Evolutionary conservation across 92 coral and sea anemone species (phyloP).

Genomic region (Umimayanthus kanabou): DNA sequence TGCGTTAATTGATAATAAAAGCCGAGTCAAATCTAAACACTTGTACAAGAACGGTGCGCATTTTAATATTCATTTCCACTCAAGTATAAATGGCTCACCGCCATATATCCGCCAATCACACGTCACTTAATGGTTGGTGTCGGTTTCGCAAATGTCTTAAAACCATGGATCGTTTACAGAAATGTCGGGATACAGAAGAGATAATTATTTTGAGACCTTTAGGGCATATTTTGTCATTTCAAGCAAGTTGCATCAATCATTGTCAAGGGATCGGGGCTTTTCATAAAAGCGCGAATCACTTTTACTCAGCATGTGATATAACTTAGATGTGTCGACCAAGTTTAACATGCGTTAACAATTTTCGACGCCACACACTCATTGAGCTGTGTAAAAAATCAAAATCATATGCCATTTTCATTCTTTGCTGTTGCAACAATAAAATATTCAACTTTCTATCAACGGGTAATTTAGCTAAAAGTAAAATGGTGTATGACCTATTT

Average conservation of each 20-base stretch:
- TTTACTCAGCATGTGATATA: slow-evolving; percentile 38
- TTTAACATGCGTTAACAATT: slow-evolving; percentile 36
- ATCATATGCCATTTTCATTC: slow-evolving; percentile 55
- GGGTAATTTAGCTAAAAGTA: slow-evolving; percentile 47
- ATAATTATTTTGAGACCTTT: slow-evolving; percentile 28
- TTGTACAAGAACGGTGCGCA: slow-evolving; percentile 21
- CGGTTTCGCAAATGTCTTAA: slow-evolving; percentile 27
- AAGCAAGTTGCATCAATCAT: slow-evolving; percentile 42
- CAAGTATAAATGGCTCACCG: slow-evolving; percentile 39
- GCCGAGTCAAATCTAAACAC: slow-evolving; percentile 6
- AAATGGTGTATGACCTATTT: not conserved
- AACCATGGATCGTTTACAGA: slow-evolving; percentile 45
- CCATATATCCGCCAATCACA: slow-evolving; percentile 62
- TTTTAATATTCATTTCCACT: slow-evolving; percentile 42
- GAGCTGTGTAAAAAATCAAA: slow-evolving; percentile 22
- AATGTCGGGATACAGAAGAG: slow-evolving; percentile 36
- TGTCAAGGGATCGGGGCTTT: slow-evolving; percentile 28
- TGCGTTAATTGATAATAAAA: slow-evolving; percentile 15
- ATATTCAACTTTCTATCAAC: slow-evolving; percentile 42
- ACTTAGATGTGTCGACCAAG: slow-evolving; percentile 28
- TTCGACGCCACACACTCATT: slow-evolving; percentile 37
- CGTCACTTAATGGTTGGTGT: slow-evolving; percentile 27
- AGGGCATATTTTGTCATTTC: slow-evolving; percentile 46
- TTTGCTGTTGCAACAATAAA: slow-evolving; percentile 30
- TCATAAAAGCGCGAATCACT: slow-evolving; percentile 32